These are phyloP conservation scores for Metellina segmentata DNA, from an alignment of 2,888 invertebrate species.

Conservation along the genomic window DNA sequence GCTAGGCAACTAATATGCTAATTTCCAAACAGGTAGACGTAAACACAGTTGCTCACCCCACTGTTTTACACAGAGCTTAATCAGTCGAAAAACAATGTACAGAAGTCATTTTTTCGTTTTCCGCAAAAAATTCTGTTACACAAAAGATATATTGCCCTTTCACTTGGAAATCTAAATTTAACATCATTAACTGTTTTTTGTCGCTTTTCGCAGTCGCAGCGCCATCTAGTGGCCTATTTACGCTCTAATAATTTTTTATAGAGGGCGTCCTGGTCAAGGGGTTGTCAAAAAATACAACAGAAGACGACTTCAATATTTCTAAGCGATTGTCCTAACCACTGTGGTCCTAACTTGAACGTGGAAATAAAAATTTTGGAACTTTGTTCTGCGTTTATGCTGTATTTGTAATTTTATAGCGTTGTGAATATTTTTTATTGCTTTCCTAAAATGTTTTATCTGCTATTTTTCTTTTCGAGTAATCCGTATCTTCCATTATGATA, in stretches of 20 bases:
- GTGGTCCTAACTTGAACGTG: neutral
- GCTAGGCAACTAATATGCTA: constrained; percentile 4
- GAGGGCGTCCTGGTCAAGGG: neutral
- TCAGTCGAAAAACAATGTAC: neutral
- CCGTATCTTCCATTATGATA: too few relatives aligned
- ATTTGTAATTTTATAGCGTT: too few relatives aligned
- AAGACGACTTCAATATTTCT: neutral
- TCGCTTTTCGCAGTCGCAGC: too few relatives aligned
- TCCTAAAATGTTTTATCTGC: too few relatives aligned
- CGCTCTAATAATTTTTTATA: neutral
- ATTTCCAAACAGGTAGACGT: neutral
- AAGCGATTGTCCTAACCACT: neutral
- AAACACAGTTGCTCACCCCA: neutral
- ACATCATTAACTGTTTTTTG: constrained; percentile 2
- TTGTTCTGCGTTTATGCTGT: too few relatives aligned
- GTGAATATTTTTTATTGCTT: too few relatives aligned
- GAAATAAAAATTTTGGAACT: neutral
- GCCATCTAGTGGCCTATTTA: neutral
- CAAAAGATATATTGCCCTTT: constrained; percentile 8
- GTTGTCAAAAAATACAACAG: neutral
- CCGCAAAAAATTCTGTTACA: neutral
- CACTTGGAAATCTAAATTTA: constrained; percentile 25
- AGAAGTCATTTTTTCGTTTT: neutral
- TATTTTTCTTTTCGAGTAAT: too few relatives aligned
- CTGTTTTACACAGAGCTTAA: too few relatives aligned